Evolutionary conservation across 2,113 vertebrate genomes (phyloP).

Genomic region (Bujurquina vittata): DNA sequence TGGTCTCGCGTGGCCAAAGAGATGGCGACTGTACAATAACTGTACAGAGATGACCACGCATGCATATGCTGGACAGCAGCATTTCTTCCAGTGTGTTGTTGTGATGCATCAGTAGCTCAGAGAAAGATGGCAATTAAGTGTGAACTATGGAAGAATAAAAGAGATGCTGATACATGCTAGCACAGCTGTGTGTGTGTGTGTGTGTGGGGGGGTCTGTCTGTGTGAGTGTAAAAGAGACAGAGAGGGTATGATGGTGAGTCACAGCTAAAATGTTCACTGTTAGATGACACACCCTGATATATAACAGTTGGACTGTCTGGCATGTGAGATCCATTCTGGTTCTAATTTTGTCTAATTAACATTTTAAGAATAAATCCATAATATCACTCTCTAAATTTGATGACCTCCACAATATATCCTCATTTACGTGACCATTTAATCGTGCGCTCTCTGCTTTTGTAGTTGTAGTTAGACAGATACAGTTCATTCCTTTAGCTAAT

Average conservation of each 20-base stretch:
- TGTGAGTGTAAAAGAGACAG: not conserved
- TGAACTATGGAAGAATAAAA: not conserved
- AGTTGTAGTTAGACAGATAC: not conserved
- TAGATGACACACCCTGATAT: slow-evolving; percentile 63
- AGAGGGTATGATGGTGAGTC: slow-evolving; percentile 46
- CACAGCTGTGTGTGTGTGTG: not conserved
- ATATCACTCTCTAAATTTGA: slow-evolving; percentile 28
- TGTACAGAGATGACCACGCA: not conserved
- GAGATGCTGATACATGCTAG: slow-evolving; percentile 2
- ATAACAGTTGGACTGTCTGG: slow-evolving; percentile 45
- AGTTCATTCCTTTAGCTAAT: not conserved
- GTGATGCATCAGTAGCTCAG: not conserved
- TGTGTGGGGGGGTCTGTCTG: not conserved
- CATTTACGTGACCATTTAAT: not conserved
- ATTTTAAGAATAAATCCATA: slow-evolving; percentile 39
- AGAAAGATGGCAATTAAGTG: not conserved
- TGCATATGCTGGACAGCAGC: not conserved
- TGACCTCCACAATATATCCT: slow-evolving; percentile 16
- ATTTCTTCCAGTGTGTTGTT: not conserved
- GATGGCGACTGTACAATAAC: not conserved
- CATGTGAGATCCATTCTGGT: slow-evolving; percentile 38
- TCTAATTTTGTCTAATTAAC: slow-evolving; percentile 48
- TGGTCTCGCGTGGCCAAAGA: not conserved
- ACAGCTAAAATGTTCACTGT: slow-evolving; percentile 31
- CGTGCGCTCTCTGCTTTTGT: not conserved